Evolutionary conservation across 2,113 vertebrate species (phyloP), one percentile per base, ranked within the genome.

Genomic region (Eubucco bourcierii): DNA sequence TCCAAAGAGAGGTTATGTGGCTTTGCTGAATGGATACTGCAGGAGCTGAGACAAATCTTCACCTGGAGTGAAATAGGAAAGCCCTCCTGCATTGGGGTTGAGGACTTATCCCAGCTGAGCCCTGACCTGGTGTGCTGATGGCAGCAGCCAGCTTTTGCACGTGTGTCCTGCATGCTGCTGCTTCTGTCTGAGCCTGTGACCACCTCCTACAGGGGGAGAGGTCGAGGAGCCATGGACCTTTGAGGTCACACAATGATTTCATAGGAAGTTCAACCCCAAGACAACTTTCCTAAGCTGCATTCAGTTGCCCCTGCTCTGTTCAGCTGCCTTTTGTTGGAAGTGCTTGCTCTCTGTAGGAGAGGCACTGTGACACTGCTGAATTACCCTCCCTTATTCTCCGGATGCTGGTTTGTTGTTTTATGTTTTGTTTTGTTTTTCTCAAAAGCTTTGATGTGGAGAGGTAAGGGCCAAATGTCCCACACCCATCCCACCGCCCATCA

Each of bases 311-410:
- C 47, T 83, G 87, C 85, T 90, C 80, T 68, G 95, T 96, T 97
- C 96, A 97, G 97, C 91, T 96, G 94, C 92, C 97, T 97, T 98
- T 97, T 98, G 97, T 97, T 97, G 93, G 91, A 92, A 94, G 78
- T 20, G 83, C 77, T 90, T 25, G 25, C 70, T 88, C 90, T 90
- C 96, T 44, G 52, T 95, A 90, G 93, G 93, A 91, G 53, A 93
- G 76, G 50, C 91, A 94, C 96, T 96, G 94, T 60, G 90, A 95
- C 50, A 24, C 72, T 31, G 50, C 15, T 78, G 44, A 96, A 96
- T 93, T 97, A 95, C 97, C 86, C 92, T 94, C 95, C n/a, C 93
- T 87, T 97, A 96, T 97, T 97, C 96, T 97, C 83, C 58, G 24
- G 82, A 67, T 78, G 72, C 21, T 70, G 41, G 50, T 12, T 52